Conservation (phyloP, 2,888 invertebrate genomes). For the Microdon myrmicae region DNA sequence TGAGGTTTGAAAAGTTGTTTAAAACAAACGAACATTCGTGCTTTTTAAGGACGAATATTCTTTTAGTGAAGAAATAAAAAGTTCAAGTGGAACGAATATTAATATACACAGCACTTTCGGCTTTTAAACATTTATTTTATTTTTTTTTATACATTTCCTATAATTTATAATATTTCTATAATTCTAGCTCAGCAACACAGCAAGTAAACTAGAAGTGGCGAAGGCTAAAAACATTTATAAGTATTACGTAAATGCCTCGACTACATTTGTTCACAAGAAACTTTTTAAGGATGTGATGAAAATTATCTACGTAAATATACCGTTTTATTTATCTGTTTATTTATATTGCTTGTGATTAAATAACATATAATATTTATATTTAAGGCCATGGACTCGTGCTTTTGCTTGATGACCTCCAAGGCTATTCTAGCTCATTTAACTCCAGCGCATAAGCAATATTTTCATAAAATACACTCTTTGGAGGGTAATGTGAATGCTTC, state of each 20-base stretch:
- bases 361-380: background rate
- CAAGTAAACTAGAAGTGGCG: conserved; percentile 15
- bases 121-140: too few relatives aligned
- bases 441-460: conserved; percentile 13
- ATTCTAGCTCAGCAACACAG: too few relatives aligned
- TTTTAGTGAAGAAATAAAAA: too few relatives aligned
- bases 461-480: conserved; percentile 4
- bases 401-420: conserved; percentile 29
- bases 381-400: conserved; percentile 28
- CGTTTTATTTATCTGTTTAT: background rate
- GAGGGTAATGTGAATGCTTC: background rate
- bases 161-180: too few relatives aligned
- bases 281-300: conserved; percentile 27
- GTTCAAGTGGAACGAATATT: too few relatives aligned
- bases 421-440: conserved; percentile 20
- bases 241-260: conserved; percentile 17
- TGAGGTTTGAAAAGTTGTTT: too few relatives aligned
- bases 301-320: conserved; percentile 18
- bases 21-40: too few relatives aligned
- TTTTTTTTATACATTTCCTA: too few relatives aligned
- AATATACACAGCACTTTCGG: too few relatives aligned
- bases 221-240: conserved; percentile 23
- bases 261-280: conserved; percentile 16
- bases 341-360: background rate
- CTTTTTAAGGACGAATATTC: too few relatives aligned